A percentile compares a stretch with the other conserved stretches of the same genome.
These are phyloP conservation scores for Cheirogaleus major DNA, from an alignment of 2,797 vertebrate species.

Conservation along the genomic window DNA sequence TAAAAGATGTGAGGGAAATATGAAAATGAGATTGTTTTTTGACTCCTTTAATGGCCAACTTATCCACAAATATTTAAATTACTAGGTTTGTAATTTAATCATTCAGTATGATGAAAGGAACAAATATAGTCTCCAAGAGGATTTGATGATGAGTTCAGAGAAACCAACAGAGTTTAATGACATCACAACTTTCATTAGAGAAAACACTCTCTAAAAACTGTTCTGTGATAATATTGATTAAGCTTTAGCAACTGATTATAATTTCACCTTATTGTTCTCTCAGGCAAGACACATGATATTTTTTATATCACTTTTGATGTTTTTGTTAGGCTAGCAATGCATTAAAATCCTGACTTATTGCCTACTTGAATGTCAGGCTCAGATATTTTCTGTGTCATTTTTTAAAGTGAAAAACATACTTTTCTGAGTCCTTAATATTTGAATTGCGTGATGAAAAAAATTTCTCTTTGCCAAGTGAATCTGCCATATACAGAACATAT, in stretches of 20 bases:
- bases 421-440: neutral
- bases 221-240: slow-evolving; percentile 7
- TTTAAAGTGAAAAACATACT: slow-evolving; percentile 7
- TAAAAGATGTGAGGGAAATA: neutral
- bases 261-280: slow-evolving; percentile 50
- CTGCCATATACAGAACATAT: neutral
- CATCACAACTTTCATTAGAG: slow-evolving; percentile 25
- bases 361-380: slow-evolving; percentile 21
- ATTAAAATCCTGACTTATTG: slow-evolving; percentile 34
- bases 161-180: neutral
- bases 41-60: neutral
- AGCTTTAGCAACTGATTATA: slow-evolving; percentile 40
- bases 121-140: neutral
- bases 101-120: neutral
- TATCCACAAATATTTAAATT: neutral
- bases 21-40: neutral
- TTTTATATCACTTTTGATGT: slow-evolving; percentile 39
- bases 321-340: slow-evolving; percentile 31
- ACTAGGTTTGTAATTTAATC: neutral
- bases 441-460: neutral
- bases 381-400: slow-evolving; percentile 24
- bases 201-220: neutral
- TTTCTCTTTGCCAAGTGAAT: neutral
- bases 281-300: neutral
- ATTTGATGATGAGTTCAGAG: neutral